Conservation (phyloP, 2,888 invertebrate genomes). For the Caenorhabditis sinica region DNA sequence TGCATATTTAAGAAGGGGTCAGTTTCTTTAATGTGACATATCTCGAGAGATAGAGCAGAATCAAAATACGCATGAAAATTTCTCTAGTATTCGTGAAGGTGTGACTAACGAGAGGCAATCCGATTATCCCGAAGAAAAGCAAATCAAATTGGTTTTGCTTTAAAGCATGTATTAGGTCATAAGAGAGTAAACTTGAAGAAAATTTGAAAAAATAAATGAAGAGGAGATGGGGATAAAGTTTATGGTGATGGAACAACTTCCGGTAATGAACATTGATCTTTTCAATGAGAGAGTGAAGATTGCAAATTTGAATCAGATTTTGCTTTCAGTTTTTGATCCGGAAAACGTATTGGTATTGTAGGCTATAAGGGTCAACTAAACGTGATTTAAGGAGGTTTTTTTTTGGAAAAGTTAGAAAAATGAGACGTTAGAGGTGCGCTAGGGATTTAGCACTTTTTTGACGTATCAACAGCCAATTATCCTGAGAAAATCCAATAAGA, state of each 20-base stretch:
- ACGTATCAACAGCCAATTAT: too few relatives aligned
- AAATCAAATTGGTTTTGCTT: not conserved
- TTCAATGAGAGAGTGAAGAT: not conserved
- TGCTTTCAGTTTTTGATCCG: not conserved
- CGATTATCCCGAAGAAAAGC: not conserved
- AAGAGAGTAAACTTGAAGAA: not conserved
- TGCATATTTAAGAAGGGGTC: too few relatives aligned
- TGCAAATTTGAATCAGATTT: not conserved
- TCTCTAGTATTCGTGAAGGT: not conserved
- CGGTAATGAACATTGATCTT: conserved; percentile 1
- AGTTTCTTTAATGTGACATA: not conserved
- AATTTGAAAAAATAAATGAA: not conserved
- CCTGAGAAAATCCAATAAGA: too few relatives aligned
- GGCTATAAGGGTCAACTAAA: too few relatives aligned
- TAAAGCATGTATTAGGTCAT: not conserved
- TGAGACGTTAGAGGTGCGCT: too few relatives aligned
- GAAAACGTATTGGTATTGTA: not conserved
- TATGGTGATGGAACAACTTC: not conserved
- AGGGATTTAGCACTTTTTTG: too few relatives aligned
- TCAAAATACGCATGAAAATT: not conserved
- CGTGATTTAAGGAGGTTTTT: too few relatives aligned
- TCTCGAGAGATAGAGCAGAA: too few relatives aligned
- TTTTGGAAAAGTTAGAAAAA: too few relatives aligned
- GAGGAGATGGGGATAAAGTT: too few relatives aligned
- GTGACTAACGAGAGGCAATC: conserved; percentile 1